Base-by-base conservation (phyloP, 64 coral and sea anemone species). In the Pocillopora verrucosa region DNA sequence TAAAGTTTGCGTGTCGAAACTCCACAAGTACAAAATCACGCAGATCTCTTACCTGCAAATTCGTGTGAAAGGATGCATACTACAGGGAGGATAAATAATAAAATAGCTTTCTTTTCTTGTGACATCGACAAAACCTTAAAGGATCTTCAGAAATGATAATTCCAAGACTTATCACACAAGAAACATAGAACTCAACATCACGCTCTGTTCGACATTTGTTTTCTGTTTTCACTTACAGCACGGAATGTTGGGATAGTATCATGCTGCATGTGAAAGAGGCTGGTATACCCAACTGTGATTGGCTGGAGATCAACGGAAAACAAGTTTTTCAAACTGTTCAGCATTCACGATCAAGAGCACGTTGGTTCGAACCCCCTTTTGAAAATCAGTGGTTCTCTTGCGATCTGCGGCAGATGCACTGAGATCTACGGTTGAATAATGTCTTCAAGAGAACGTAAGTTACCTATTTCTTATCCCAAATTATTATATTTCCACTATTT, bases 281-380 rank as follows among this genome's bases (percentile, higher is more conserved):
- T 75, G 34, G 9, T 73, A 13, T 89, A 20, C 63, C 60, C 51
- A 22, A 11, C 12, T 87, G 19, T 87, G 90, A 92, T 92, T 92
- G 90, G 90, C 60, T 77, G 11, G 64, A 16, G 67, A 61, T 34
- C 30, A 92, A 92, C 41, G 82, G 90, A 58, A 69, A 34, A 35
- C 63, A 62, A 62, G 78, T 70, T 91, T 30, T 92, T 91, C 80
- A 86, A 92, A 92, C 75, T 87, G 82, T 78, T 78, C 61, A 87
- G 11, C 38, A 79, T 75, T 60, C 37, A 83, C 65, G 82, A 77
- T 91, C 34, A 86, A 51, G 60, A n/a, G 62, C 82, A 86, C 83
- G 81, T 78, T 89, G 68, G 69, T 73, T 87, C 45, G 85, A 76
- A 76, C 68, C 58, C 30, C 68, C 59, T 76, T 68, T 22, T 51